Percentiles rank a stretch among this genome's conserved stretches.
Conservation (phyloP, 2,888 invertebrate genomes). For the Synanthedon tipuliformis region DNA sequence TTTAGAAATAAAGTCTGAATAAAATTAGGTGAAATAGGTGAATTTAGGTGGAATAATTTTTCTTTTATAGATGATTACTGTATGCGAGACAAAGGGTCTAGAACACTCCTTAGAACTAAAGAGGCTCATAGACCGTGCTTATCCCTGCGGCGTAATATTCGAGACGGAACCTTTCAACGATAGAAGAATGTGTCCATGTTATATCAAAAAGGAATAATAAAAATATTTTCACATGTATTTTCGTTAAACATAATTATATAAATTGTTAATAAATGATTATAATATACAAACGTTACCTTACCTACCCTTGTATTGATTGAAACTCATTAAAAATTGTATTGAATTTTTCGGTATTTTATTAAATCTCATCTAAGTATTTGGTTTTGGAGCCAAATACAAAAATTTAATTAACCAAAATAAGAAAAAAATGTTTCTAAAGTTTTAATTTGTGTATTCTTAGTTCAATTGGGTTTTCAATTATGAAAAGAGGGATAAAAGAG, state of each 20-base stretch:
- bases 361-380: too few relatives aligned
- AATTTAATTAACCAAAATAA: too few relatives aligned
- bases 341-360: too few relatives aligned
- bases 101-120: constrained; percentile 74
- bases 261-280: constrained; percentile 1
- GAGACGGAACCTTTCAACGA: constrained; percentile 54
- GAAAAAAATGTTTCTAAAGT: too few relatives aligned
- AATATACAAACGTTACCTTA: background rate
- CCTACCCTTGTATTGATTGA: background rate
- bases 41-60: too few relatives aligned
- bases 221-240: background rate
- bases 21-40: too few relatives aligned
- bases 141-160: constrained; percentile 32
- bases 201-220: constrained; percentile 7
- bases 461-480: too few relatives aligned
- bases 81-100: constrained; percentile 85
- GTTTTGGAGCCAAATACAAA: too few relatives aligned
- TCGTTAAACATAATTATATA: background rate
- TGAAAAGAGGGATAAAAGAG: too few relatives aligned
- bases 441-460: too few relatives aligned
- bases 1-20: too few relatives aligned
- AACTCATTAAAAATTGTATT: background rate
- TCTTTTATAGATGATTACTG: constrained; percentile 77
- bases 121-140: constrained; percentile 39
- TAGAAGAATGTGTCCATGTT: constrained; percentile 44